Evolutionary conservation across 2,888 invertebrate species (phyloP).

Genomic region (Galerucella calmariensis): DNA sequence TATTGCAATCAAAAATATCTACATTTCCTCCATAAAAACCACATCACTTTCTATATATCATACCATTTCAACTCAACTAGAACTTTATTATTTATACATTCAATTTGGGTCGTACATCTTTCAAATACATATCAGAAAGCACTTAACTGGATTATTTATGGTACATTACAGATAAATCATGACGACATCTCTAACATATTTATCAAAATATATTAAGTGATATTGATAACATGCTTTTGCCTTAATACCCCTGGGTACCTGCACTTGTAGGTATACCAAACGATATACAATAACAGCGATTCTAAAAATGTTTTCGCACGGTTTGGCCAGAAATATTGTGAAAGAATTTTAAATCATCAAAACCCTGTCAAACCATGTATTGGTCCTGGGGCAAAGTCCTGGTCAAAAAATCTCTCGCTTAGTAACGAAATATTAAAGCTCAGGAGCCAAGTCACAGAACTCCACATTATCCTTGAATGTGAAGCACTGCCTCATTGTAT

Average conservation of each 20-base stretch:
- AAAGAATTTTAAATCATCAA: too few relatives aligned
- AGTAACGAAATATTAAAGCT: too few relatives aligned
- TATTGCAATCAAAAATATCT: too few relatives aligned
- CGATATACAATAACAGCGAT: background rate
- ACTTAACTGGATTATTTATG: constrained; percentile 28
- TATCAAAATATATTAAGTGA: constrained; percentile 22
- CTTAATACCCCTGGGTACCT: background rate
- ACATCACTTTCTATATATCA: too few relatives aligned
- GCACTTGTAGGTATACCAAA: background rate
- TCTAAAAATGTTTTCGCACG: background rate
- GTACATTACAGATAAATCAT: constrained; percentile 17
- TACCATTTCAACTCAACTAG: too few relatives aligned
- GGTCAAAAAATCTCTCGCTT: too few relatives aligned
- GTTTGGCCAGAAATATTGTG: background rate
- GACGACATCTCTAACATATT: constrained; percentile 19
- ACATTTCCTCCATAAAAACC: too few relatives aligned
- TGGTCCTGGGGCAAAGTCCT: too few relatives aligned
- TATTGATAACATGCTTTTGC: constrained; percentile 13
- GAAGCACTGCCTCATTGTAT: too few relatives aligned
- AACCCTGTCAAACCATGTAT: too few relatives aligned
- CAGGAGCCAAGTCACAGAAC: too few relatives aligned
- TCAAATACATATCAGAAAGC: constrained; percentile 2
- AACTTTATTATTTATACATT: background rate
- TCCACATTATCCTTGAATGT: too few relatives aligned
- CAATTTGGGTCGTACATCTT: background rate